Base-by-base conservation (phyloP, 2,888 invertebrate genomes). In the Diadromus collaris region DNA sequence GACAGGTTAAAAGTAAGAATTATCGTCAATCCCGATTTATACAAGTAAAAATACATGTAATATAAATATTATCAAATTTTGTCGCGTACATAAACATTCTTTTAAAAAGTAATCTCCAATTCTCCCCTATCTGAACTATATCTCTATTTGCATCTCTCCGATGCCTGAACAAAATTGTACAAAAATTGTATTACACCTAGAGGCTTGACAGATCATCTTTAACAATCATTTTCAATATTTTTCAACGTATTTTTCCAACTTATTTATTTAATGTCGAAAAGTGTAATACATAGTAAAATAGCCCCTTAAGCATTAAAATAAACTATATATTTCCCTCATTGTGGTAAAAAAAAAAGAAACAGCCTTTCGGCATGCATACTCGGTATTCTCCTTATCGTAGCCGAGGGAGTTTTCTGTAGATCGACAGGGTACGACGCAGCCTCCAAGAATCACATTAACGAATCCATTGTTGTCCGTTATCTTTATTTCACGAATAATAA, bases 401-500 rank as follows among this genome's bases (percentile, higher is more conserved):
- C 56, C 19, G 6, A 44, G 19, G n/a, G 34, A 46, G n/a, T 32
- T 65, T 38, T 38, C 41, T 41, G 19, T 13, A 71, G 61, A 54
- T 67, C 67, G 58, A 38, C 58, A 41, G 56, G 27, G 13, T n/a
- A 7, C 56, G 56, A 6, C 9, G 29, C 56, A 29, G 56, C 56
- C 76, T 74, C 78, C 70, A 29, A 78, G 78, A 78, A 78, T 34
- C 51, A 67, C 75, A 79, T 81, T 81, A 81, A 81, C 76, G 81
- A 79, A 71, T 75, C 74, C 76, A 79, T 81, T 81, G 81, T 81
- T 79, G 72, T 72, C 44, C 41, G 63, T 79, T 81, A 81, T 81
- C 81, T 48, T 72, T 60, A 75, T 75, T 77, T 65, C 38, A 48
- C 75, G 69, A 78, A 78, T 78, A 76, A 72, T 75, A 41, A 38